These are phyloP conservation scores for Branchellion lobata DNA, from an alignment of 2,888 invertebrate genomes.

Conservation along the genomic window DNA sequence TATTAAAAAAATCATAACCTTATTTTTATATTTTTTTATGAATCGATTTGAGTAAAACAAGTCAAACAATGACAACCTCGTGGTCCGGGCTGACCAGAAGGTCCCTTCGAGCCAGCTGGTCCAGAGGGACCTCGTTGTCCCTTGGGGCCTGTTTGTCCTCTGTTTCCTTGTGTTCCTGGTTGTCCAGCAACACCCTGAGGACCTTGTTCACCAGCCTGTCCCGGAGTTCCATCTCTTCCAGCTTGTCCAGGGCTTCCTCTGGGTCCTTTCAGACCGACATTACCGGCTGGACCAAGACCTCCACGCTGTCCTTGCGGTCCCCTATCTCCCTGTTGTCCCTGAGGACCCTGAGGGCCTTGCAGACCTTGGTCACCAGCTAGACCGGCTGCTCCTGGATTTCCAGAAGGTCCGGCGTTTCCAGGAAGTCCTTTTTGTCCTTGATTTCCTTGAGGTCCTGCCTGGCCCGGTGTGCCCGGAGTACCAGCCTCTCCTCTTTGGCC, in stretches of 20 bases:
- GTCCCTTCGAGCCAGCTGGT: neutral
- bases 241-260: constrained; percentile 24
- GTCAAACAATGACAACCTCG: neutral
- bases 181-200: constrained; percentile 6
- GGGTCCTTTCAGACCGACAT: constrained; percentile 9
- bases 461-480: constrained; percentile 52
- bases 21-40: no score
- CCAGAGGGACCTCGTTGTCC: constrained; percentile 18
- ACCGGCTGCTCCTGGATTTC: neutral
- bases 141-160: constrained; percentile 10
- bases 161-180: constrained; percentile 14
- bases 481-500: constrained; percentile 54
- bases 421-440: constrained; percentile 50
- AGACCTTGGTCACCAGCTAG: neutral
- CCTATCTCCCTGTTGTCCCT: constrained; percentile 2
- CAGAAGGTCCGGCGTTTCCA: constrained; percentile 36
- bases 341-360: neutral
- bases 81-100: neutral
- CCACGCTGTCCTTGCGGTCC: constrained; percentile 19
- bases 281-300: constrained; percentile 7
- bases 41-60: no score
- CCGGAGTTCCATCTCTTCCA: constrained; percentile 18
- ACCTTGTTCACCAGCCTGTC: constrained; percentile 16
- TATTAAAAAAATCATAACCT: no score
- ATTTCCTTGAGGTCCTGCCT: constrained; percentile 55